phyloP scores from a whole-genome alignment of 2,797 vertebrate genomes.

The Ctenopoma multispine region DNA sequence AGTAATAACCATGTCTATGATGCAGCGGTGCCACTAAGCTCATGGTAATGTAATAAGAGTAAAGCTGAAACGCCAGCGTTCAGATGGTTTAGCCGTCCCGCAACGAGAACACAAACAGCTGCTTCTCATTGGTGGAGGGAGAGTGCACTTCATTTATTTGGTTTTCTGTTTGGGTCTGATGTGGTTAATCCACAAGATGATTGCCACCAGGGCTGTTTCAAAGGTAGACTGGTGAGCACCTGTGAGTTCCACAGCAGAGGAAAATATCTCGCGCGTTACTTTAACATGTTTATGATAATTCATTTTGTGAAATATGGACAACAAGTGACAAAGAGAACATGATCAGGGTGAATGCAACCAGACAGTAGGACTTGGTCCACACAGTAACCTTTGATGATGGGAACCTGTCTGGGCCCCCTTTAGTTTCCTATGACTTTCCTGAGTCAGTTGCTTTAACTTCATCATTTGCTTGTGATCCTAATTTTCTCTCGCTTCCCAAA shows the following conservation, averaged over 20 bases:
- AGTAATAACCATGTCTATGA: constrained; percentile 64
- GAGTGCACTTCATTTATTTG: constrained; percentile 13
- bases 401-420: background rate
- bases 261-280: too few relatives aligned
- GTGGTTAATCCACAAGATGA: background rate
- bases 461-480: too few relatives aligned
- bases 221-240: background rate
- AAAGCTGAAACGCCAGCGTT: constrained; percentile 42
- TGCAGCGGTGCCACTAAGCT: constrained; percentile 42
- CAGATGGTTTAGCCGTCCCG: constrained; percentile 38
- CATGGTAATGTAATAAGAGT: constrained; percentile 69
- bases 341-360: too few relatives aligned
- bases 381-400: too few relatives aligned
- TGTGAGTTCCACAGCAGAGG: background rate
- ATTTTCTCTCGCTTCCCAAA: too few relatives aligned
- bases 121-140: constrained; percentile 63
- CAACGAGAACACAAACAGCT: constrained; percentile 53
- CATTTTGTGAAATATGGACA: too few relatives aligned
- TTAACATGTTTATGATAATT: too few relatives aligned
- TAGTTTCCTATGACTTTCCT: background rate
- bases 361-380: too few relatives aligned
- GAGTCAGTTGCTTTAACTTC: too few relatives aligned
- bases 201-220: too few relatives aligned
- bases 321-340: too few relatives aligned
- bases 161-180: constrained; percentile 1